Conservation (phyloP, 2,797 vertebrate genomes). For the Apogon talboti region DNA sequence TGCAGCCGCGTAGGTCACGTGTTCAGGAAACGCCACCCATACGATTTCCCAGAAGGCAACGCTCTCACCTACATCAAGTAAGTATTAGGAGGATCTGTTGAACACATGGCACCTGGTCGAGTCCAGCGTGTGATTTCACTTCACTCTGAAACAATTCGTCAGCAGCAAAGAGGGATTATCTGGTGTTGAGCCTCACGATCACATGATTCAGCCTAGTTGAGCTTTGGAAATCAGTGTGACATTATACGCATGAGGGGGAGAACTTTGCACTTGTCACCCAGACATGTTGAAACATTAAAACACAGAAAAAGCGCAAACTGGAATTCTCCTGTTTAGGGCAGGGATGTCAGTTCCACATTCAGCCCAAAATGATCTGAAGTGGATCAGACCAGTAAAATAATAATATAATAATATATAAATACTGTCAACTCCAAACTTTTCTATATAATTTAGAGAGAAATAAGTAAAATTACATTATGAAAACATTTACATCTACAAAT, state of each 20-base stretch:
- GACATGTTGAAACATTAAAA: not conserved
- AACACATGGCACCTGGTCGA: not conserved
- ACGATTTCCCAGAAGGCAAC: constrained; percentile 97
- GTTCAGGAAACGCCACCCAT: constrained; percentile 97
- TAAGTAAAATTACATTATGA: too few species aligned
- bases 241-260: not conserved
- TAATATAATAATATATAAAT: too few species aligned
- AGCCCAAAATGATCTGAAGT: too few species aligned
- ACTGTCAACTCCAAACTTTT: too few species aligned
- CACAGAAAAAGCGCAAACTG: not conserved
- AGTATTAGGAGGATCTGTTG: constrained; percentile 37
- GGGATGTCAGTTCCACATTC: too few species aligned
- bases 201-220: constrained; percentile 10
- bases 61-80: constrained; percentile 98
- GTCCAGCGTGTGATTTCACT: not conserved
- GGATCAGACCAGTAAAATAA: too few species aligned
- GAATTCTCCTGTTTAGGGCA: too few species aligned
- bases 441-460: too few species aligned
- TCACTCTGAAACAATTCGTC: not conserved
- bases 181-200: constrained; percentile 8
- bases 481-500: too few species aligned
- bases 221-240: not conserved
- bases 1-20: constrained; percentile 98
- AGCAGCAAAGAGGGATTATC: constrained; percentile 11
- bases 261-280: not conserved